A percentile compares a stretch with the other conserved stretches of the same genome.
phyloP scores from a whole-genome alignment of 1,140 invertebrate species.

The Hylaeus anthracinus region DNA sequence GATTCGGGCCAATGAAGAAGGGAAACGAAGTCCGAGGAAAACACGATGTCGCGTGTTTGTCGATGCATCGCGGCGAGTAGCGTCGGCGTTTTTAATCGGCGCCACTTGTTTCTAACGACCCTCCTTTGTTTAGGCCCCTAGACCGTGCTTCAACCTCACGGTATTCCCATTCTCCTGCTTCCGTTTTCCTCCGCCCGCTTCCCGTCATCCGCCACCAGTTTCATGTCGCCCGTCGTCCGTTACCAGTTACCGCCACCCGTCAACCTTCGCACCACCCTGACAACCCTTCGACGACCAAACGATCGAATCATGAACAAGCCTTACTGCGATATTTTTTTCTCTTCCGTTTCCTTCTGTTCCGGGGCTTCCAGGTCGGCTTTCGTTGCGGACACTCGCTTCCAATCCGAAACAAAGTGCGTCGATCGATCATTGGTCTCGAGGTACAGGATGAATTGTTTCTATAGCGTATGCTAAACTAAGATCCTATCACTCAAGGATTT shows the following conservation, averaged over 20 bases:
- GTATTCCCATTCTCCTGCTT: constrained; percentile 16
- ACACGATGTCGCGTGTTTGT: constrained; percentile 57
- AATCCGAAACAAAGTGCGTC: no score
- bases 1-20: background rate
- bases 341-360: background rate
- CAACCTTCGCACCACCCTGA: background rate
- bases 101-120: constrained; percentile 78
- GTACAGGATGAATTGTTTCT: no score
- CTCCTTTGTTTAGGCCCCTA: constrained; percentile 75
- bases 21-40: constrained; percentile 32
- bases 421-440: no score
- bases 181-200: background rate
- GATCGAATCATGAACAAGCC: constrained; percentile 3
- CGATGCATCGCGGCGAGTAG: constrained; percentile 54
- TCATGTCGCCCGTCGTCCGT: background rate
- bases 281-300: background rate
- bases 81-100: constrained; percentile 76
- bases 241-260: constrained; percentile 9
- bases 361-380: background rate
- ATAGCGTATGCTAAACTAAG: no score
- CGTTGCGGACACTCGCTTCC: no score
- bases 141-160: constrained; percentile 40
- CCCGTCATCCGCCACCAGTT: background rate
- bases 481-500: no score
- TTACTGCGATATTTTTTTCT: background rate